These are phyloP conservation scores for Arrhamphus sclerolepis DNA, from an alignment of 2,797 vertebrate species.

Conservation along the genomic window DNA sequence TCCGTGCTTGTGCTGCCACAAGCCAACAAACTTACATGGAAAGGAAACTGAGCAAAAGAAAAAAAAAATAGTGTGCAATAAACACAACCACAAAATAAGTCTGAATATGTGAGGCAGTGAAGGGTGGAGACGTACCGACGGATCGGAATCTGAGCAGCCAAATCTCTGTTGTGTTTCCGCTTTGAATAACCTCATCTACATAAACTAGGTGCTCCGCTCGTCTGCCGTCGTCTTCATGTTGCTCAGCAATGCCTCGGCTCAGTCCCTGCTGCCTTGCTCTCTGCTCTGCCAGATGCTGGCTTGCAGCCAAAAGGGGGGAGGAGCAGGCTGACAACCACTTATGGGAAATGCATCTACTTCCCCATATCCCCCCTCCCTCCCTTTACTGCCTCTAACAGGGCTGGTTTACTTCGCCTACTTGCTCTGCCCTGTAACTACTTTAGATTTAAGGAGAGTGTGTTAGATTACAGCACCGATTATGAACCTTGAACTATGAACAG, in stretches of 20 bases:
- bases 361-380: conserved; percentile 64
- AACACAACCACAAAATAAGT: conserved; percentile 53
- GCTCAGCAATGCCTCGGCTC: conserved; percentile 36
- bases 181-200: conserved; percentile 36
- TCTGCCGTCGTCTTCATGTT: conserved; percentile 33
- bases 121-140: conserved; percentile 53
- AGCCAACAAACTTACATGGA: conserved; percentile 56
- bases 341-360: conserved; percentile 84
- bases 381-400: conserved; percentile 34
- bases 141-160: conserved; percentile 34
- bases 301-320: conserved; percentile 62
- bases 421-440: conserved; percentile 34
- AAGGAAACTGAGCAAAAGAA: conserved; percentile 45
- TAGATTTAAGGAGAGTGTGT: conserved; percentile 45
- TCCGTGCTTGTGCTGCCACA: conserved; percentile 60
- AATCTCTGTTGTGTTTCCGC: conserved; percentile 23
- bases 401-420: conserved; percentile 7
- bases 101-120: conserved; percentile 9
- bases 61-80: conserved; percentile 33
- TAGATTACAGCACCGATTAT: conserved; percentile 24
- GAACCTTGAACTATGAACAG: conserved; percentile 12
- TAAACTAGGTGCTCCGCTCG: conserved; percentile 30
- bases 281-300: conserved; percentile 50
- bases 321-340: conserved; percentile 73
- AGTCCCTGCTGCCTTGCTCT: conserved; percentile 25